Evolutionary conservation across 2,888 invertebrate species (phyloP).

Genomic region (Eledona agricola): DNA sequence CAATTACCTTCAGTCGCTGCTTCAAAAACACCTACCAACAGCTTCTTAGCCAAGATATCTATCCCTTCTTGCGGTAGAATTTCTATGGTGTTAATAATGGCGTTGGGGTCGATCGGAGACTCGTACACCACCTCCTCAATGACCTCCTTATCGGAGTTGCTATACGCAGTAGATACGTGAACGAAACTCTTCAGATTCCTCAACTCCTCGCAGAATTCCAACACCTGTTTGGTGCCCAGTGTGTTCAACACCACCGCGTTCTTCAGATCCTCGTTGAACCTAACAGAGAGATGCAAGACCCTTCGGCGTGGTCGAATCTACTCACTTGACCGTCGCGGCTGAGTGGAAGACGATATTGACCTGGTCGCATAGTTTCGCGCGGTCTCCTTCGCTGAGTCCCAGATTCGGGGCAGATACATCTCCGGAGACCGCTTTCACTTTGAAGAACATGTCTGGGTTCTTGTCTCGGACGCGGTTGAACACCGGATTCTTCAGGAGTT

Average conservation of each 20-base stretch:
- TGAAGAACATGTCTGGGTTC: constrained; percentile 72
- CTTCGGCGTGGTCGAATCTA: constrained; percentile 1
- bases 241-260: constrained; percentile 90
- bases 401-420: constrained; percentile 78
- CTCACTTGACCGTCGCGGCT: constrained; percentile 87
- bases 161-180: constrained; percentile 96
- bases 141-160: constrained; percentile 85
- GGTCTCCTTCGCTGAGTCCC: constrained; percentile 75
- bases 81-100: constrained; percentile 70
- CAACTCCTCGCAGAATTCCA: constrained; percentile 86
- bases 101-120: constrained; percentile 70
- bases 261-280: constrained; percentile 89
- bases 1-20: constrained; percentile 12
- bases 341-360: constrained; percentile 93
- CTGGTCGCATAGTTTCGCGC: constrained; percentile 68
- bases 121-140: constrained; percentile 88
- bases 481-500: constrained; percentile 77
- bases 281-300: constrained; percentile 29
- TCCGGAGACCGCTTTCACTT: constrained; percentile 75
- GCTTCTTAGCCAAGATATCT: constrained; percentile 66
- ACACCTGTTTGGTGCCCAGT: constrained; percentile 83
- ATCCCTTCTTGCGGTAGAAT: constrained; percentile 70
- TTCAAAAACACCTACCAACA: constrained; percentile 64
- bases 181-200: constrained; percentile 80
- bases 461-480: constrained; percentile 74